A percentile compares a stretch with the other conserved stretches of the same genome.
phyloP scores from a whole-genome alignment of 2,113 vertebrate species.

The Gymnocephalus cernua region DNA sequence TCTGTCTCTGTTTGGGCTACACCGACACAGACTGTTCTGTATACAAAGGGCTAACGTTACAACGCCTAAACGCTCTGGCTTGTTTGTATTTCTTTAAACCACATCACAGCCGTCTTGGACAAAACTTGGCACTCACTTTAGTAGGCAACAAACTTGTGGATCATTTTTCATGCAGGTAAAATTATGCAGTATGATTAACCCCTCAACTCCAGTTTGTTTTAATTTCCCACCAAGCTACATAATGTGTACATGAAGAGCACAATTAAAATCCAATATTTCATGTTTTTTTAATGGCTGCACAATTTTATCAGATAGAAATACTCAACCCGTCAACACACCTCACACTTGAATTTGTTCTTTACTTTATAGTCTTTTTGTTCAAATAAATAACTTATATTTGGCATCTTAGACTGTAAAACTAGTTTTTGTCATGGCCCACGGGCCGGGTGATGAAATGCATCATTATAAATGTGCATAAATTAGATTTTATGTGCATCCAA shows the following conservation, averaged over 20 bases:
- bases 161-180: not conserved
- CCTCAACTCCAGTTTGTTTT: not conserved
- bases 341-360: no score
- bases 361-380: no score
- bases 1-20: not conserved
- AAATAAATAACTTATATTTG: no score
- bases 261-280: not conserved
- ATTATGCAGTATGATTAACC: not conserved
- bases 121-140: not conserved
- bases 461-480: not conserved
- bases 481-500: not conserved
- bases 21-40: no score
- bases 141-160: not conserved
- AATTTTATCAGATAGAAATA: not conserved
- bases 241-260: no score
- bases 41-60: no score
- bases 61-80: no score
- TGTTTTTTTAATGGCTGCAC: not conserved
- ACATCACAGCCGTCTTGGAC: no score
- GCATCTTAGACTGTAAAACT: no score
- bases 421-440: no score
- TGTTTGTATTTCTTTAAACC: no score
- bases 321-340: not conserved
- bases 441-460: not conserved
- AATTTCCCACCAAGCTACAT: not conserved